phyloP scores from a whole-genome alignment of 1,140 invertebrate genomes.

The Cardiocondyla obscurior region DNA sequence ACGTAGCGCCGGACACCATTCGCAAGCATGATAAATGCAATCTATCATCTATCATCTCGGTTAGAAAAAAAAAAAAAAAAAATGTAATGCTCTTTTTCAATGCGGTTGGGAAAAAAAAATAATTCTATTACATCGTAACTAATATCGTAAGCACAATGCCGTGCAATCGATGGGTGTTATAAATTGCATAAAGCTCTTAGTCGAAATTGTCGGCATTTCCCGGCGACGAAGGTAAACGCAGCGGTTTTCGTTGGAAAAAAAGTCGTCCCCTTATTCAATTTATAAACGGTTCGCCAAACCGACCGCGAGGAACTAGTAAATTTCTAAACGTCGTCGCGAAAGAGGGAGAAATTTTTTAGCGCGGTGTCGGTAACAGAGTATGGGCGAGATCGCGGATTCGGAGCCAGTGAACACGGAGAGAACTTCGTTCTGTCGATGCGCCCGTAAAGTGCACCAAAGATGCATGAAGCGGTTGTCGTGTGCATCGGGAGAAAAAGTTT shows the following conservation, averaged over 20 bases:
- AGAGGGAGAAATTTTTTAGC: conserved; percentile 56
- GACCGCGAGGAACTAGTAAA: conserved; percentile 28
- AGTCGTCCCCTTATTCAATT: conserved; percentile 35
- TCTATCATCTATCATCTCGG: conserved; percentile 19
- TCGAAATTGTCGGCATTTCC: background rate
- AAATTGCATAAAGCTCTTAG: background rate
- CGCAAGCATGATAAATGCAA: conserved; percentile 44
- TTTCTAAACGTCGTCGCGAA: conserved; percentile 19
- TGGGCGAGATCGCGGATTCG: conserved; percentile 36
- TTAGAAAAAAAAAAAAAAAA: conserved; percentile 7
- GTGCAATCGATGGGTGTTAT: background rate
- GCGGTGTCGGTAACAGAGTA: conserved; percentile 10
- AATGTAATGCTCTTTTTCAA: background rate
- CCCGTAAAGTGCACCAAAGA: conserved; percentile 53
- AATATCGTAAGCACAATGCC: background rate
- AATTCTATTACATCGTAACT: background rate
- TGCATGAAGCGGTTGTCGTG: conserved; percentile 64
- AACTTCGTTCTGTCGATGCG: conserved; percentile 45
- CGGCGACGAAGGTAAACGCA: background rate
- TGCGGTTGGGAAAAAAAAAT: background rate
- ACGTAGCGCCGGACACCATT: conserved; percentile 5
- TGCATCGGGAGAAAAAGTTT: conserved; percentile 44
- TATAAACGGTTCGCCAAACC: conserved; percentile 48
- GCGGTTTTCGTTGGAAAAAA: background rate
- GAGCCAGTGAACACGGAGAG: background rate